Conservation (phyloP, 1,140 invertebrate genomes). For the Brachionus rotundiformis region DNA sequence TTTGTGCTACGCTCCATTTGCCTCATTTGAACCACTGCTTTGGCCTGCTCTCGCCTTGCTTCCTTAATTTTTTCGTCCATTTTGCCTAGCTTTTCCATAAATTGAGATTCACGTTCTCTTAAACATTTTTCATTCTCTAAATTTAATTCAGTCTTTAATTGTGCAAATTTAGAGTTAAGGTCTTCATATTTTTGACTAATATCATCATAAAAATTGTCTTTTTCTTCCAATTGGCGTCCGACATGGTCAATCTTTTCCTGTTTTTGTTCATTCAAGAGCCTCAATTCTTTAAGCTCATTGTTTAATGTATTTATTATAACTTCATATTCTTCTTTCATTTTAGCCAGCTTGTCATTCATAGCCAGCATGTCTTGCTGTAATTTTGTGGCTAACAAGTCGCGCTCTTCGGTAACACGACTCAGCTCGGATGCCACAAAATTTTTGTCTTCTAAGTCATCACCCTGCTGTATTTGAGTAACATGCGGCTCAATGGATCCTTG, state of each 20-base stretch:
- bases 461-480: not conserved
- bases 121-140: slow-evolving; percentile 13
- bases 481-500: not conserved
- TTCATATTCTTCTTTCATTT: slow-evolving; percentile 42
- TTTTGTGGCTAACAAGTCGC: slow-evolving; percentile 4
- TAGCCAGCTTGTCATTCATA: slow-evolving; percentile 9
- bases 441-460: not conserved
- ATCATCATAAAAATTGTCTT: slow-evolving; percentile 27
- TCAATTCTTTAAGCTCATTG: slow-evolving; percentile 16
- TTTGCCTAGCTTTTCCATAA: slow-evolving; percentile 28
- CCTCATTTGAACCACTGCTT: slow-evolving; percentile 41
- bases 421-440: not conserved
- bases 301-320: not conserved
- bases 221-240: not conserved
- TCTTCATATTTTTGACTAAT: slow-evolving; percentile 33
- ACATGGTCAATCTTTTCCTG: not conserved
- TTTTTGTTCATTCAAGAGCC: slow-evolving; percentile 3
- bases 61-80: slow-evolving; percentile 41
- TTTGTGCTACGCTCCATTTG: slow-evolving; percentile 47
- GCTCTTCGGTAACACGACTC: not conserved
- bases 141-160: not conserved
- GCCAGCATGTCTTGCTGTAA: not conserved
- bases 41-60: slow-evolving; percentile 45
- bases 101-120: slow-evolving; percentile 22
- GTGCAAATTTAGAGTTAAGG: not conserved